Conservation (phyloP, 2,797 vertebrate species). For the Tokudaia tokunoshimensis region DNA sequence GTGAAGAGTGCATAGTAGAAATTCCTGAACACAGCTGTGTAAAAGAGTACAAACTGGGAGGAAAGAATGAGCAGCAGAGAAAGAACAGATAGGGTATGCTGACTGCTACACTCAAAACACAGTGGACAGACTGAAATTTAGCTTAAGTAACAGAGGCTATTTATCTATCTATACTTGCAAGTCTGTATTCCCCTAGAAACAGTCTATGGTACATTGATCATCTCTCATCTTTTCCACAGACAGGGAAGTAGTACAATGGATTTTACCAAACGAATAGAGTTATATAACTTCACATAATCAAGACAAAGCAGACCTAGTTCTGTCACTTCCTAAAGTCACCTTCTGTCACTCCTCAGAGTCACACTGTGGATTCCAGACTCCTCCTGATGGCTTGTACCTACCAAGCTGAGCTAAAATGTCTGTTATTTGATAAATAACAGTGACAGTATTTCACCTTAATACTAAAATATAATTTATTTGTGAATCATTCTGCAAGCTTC, state of each 20-base stretch:
- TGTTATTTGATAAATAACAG: background rate
- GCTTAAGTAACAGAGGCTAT: background rate
- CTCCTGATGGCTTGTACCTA: background rate
- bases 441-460: background rate
- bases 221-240: background rate
- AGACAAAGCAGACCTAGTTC: background rate
- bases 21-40: background rate
- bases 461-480: slow-evolving; percentile 9
- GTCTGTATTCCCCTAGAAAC: background rate
- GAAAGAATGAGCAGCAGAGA: background rate
- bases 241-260: background rate
- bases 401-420: background rate
- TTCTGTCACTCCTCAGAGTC: background rate
- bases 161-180: background rate
- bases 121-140: background rate
- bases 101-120: background rate
- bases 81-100: background rate
- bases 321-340: background rate
- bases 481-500: background rate
- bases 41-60: background rate
- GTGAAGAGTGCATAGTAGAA: background rate
- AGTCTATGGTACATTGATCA: too few species aligned
- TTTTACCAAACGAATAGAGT: background rate
- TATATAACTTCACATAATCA: background rate
- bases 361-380: background rate